phyloP scores from a whole-genome alignment of 2,888 invertebrate species.

The Biston stratarius region DNA sequence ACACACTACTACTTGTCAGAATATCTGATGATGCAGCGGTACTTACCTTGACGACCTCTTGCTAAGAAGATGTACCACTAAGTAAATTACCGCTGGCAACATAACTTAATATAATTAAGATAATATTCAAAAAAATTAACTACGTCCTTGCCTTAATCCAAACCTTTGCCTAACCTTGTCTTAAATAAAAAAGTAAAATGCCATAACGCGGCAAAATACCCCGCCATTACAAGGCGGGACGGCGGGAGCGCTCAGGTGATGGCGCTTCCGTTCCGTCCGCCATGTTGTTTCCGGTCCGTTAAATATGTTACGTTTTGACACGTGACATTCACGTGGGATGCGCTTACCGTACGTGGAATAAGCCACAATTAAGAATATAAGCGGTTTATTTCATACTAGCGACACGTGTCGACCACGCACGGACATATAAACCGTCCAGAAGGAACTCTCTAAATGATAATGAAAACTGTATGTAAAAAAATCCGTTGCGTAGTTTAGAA shows the following conservation, averaged over 20 bases:
- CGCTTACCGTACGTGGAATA: slow-evolving; percentile 2
- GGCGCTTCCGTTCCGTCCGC: slow-evolving; percentile 46
- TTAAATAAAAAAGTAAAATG: slow-evolving; percentile 3
- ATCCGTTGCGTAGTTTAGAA: too few relatives aligned
- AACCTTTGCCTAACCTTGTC: neutral
- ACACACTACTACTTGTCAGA: too few relatives aligned
- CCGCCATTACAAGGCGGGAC: slow-evolving; percentile 22
- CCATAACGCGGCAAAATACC: neutral
- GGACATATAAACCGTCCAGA: too few relatives aligned
- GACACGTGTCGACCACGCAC: too few relatives aligned
- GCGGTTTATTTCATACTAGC: neutral
- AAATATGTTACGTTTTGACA: slow-evolving; percentile 45
- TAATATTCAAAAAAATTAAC: neutral
- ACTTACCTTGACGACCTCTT: too few relatives aligned
- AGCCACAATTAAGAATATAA: slow-evolving; percentile 5
- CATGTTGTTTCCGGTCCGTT: slow-evolving; percentile 46
- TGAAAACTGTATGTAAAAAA: too few relatives aligned
- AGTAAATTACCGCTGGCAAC: too few relatives aligned
- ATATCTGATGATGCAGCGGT: too few relatives aligned
- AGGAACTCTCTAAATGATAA: too few relatives aligned
- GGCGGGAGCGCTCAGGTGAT: slow-evolving; percentile 39
- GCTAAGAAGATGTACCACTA: too few relatives aligned
- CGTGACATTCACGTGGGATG: slow-evolving; percentile 38
- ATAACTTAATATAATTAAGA: too few relatives aligned
- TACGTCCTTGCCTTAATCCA: neutral